phyloP scores from a whole-genome alignment of 2,888 invertebrate species.

The Dynastes hyllus region DNA sequence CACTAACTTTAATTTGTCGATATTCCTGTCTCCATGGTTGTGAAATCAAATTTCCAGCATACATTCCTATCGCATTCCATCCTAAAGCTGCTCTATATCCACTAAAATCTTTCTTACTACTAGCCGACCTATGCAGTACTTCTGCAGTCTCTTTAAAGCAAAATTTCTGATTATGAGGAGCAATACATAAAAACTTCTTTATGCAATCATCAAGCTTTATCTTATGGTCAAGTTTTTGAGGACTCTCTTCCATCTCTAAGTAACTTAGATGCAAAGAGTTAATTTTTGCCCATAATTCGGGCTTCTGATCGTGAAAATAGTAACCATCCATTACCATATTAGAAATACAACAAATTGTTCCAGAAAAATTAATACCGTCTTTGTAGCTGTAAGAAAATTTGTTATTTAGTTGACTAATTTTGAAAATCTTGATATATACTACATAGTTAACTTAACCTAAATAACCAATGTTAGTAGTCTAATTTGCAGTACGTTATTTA shows the following conservation, averaged over 20 bases:
- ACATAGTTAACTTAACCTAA: constrained; percentile 45
- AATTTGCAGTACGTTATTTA: constrained; percentile 48
- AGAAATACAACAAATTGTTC: constrained; percentile 25
- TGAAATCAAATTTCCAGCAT: constrained; percentile 88
- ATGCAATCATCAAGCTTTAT: constrained; percentile 87
- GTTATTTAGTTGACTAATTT: neutral
- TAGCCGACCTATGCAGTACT: constrained; percentile 83
- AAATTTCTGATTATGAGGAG: constrained; percentile 87
- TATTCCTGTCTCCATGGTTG: constrained; percentile 95
- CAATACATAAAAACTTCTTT: constrained; percentile 84
- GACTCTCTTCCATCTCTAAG: constrained; percentile 86
- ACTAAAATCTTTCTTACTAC: constrained; percentile 82
- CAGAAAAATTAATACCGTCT: constrained; percentile 7
- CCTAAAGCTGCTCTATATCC: constrained; percentile 87
- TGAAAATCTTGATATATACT: neutral
- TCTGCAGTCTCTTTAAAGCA: constrained; percentile 83
- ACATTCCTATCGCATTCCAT: constrained; percentile 88
- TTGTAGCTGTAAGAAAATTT: constrained; percentile 6
- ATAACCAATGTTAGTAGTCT: constrained; percentile 46
- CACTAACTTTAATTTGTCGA: constrained; percentile 81
- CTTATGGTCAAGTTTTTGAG: constrained; percentile 83
- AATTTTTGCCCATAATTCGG: constrained; percentile 80
- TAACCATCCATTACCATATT: constrained; percentile 70
- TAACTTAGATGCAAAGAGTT: constrained; percentile 85
- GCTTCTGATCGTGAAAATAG: constrained; percentile 75